A percentile compares a stretch with the other conserved stretches of the same genome.
phyloP scores from a whole-genome alignment of 2,797 vertebrate genomes.

The Lindbergichthys nudifrons region DNA sequence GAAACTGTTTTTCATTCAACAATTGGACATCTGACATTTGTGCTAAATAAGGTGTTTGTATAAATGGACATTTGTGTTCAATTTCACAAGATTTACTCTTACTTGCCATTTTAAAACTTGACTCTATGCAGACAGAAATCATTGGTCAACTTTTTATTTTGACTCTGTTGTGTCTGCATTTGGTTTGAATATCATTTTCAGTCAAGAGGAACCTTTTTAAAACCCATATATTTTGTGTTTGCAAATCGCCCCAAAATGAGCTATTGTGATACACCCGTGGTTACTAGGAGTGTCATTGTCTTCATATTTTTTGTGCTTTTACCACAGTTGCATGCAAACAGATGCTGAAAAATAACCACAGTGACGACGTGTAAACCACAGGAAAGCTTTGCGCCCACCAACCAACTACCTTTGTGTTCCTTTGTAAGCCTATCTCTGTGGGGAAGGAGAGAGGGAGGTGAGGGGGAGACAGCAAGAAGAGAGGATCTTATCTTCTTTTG shows the following conservation, averaged over 20 bases:
- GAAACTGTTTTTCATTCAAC: background rate
- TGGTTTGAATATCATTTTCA: background rate
- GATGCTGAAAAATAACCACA: slow-evolving; percentile 43
- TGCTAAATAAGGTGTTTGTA: background rate
- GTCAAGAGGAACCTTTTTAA: background rate
- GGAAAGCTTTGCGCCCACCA: slow-evolving; percentile 33
- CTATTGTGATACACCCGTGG: background rate
- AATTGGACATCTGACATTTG: background rate
- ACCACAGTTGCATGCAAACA: slow-evolving; percentile 5
- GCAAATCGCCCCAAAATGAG: background rate
- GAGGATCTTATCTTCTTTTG: slow-evolving; percentile 11
- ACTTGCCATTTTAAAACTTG: background rate
- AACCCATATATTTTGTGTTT: background rate
- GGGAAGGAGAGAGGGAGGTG: background rate
- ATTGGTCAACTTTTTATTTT: background rate
- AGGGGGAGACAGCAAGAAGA: background rate
- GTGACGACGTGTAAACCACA: slow-evolving; percentile 23
- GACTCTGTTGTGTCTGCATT: background rate
- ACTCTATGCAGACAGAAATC: background rate
- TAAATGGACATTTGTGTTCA: background rate
- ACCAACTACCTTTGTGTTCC: slow-evolving; percentile 30
- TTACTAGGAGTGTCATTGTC: no score
- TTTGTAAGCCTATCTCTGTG: slow-evolving; percentile 1
- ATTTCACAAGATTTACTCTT: slow-evolving; percentile 6
- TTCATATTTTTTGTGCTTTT: no score